Base-by-base conservation (phyloP, 2,888 invertebrate genomes). In the Crossocerus cetratus region DNA sequence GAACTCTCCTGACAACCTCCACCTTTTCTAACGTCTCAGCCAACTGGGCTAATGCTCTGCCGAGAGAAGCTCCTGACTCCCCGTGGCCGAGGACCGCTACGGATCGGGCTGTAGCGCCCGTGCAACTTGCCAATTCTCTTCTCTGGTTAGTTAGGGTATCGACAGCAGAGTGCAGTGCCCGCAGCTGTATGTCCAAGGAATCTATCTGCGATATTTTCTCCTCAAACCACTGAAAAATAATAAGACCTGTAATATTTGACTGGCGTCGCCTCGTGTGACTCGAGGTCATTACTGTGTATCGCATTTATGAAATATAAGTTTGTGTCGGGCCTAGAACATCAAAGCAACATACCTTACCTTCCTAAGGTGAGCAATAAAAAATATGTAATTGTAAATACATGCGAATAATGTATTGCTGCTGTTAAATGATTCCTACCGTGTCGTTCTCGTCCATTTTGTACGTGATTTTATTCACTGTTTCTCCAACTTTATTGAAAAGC, bases 391-490 rank as follows among this genome's bases (percentile, higher is more conserved):
- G 73, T 72, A 70, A 77, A 72, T 78, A 60, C 80, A 75, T 80
- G 80, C 80, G 83, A 59, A 49, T 54, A 23, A 49, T 60, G 63
- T 71, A 44, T 61, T 60, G 53, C 64, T 22, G 20, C 45, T 61
- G 45, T 60, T 59, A 57, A 21, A 21, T 65, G 43, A 69, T 62
- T 68, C 93, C 93, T 91, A 98, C 98, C 84, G 98, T 96, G 92
- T 99, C 99, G 73, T 96, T 96, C 92, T 99, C 99, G 88, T 99
- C 99, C 99, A 99, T 99, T 92, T 97, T 97, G 91, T 97, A 98
- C 0, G 99, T 97, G 85, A 99, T 98, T 92, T 99, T 99, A 90
- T 98, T 98, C 73, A 99, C 97, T 5, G 98, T 98, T 91, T 99
- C 98, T 22, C 98, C 98, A 65, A 99, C 96, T 93, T 96, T 97